phyloP scores from a whole-genome alignment of 2,113 vertebrate genomes.

The Zosterops japonicus region DNA sequence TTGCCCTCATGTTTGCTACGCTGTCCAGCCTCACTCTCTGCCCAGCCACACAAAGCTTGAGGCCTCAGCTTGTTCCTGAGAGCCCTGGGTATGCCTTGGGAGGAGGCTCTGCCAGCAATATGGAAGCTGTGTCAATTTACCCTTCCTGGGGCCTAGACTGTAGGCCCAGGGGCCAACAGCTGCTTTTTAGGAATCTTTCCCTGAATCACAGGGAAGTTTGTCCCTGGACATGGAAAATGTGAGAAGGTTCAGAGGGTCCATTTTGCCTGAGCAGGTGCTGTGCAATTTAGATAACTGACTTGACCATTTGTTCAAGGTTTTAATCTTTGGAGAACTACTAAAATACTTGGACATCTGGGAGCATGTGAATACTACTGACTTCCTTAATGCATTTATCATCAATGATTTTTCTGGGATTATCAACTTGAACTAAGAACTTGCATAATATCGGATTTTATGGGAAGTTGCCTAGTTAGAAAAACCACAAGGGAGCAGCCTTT shows the following conservation, averaged over 20 bases:
- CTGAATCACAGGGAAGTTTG: background rate
- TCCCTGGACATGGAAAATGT: background rate
- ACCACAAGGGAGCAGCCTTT: constrained; percentile 65
- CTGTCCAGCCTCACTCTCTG: background rate
- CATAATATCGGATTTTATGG: background rate
- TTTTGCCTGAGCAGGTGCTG: background rate
- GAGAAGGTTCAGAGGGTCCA: background rate
- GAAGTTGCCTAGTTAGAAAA: background rate
- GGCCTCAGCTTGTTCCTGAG: background rate
- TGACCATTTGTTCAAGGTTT: background rate
- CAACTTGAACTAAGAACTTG: background rate
- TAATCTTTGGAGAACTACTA: background rate
- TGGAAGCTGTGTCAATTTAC: background rate
- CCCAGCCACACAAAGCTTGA: background rate
- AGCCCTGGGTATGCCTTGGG: background rate
- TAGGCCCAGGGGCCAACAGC: background rate
- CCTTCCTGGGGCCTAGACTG: background rate
- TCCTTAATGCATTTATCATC: background rate
- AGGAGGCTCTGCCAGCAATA: background rate
- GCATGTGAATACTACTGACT: background rate
- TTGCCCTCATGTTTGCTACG: background rate
- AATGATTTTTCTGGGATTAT: background rate
- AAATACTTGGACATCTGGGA: background rate
- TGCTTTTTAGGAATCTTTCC: background rate
- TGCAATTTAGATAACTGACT: background rate